These are phyloP conservation scores for Otolemur crassicaudatus DNA, from an alignment of 2,797 vertebrate genomes.

Conservation along the genomic window DNA sequence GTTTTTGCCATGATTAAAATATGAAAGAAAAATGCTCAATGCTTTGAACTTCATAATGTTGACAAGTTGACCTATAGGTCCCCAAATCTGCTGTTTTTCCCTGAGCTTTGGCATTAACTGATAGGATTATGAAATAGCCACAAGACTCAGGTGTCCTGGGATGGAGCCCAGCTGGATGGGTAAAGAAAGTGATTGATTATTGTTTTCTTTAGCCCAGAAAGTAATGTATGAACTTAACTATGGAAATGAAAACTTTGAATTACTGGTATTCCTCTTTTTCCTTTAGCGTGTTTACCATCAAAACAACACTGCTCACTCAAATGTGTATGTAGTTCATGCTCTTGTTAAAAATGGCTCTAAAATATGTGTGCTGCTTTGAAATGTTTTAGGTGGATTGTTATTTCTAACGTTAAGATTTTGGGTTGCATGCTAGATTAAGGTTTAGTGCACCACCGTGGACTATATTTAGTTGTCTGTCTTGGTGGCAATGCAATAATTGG, in stretches of 20 bases:
- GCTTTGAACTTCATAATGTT: neutral
- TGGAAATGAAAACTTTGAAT: constrained; percentile 50
- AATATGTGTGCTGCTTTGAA: constrained; percentile 38
- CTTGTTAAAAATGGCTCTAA: constrained; percentile 29
- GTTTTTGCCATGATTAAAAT: constrained; percentile 42
- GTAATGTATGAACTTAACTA: constrained; percentile 31
- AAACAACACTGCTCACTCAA: constrained; percentile 36
- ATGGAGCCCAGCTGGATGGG: neutral
- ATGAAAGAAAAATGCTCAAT: neutral
- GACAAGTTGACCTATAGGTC: neutral
- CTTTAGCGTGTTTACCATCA: neutral
- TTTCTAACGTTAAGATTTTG: constrained; percentile 48
- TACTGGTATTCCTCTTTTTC: neutral
- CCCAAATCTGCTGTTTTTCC: neutral
- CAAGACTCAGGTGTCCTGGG: neutral
- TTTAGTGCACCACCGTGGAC: neutral
- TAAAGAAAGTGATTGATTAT: constrained; percentile 43
- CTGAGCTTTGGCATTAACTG: constrained; percentile 9
- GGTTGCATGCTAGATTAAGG: constrained; percentile 27
- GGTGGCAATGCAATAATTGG: constrained; percentile 33
- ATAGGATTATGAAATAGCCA: constrained; percentile 18
- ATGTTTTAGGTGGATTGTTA: neutral
- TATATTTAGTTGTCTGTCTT: constrained; percentile 61
- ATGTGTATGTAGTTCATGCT: neutral
- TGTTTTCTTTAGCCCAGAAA: constrained; percentile 60